Base-by-base conservation (phyloP, 1,140 invertebrate genomes). In the Hyphantria cunea region DNA sequence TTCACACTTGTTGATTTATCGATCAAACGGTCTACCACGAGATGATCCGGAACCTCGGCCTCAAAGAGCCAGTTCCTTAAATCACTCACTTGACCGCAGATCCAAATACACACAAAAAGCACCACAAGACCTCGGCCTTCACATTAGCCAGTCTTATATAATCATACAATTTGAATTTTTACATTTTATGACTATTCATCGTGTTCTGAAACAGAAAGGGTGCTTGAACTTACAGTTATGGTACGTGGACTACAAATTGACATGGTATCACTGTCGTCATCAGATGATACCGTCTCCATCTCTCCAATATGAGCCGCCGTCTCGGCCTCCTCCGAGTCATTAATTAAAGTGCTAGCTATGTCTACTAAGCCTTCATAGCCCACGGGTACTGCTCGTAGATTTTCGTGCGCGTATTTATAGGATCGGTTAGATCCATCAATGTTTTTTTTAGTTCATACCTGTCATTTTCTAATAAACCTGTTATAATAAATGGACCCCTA, bases 271-370 rank as follows among this genome's bases (percentile, higher is more conserved):
- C 15, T 55, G 13, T 54, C 54, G 32, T 64, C 17, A 17, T 56
- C 45, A 56, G 25, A 32, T 9, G 9, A 9, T 6, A 6, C 33
- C 5, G 33, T 5, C 41, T 25, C 45, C 41, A 37, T n/a, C 15
- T 69, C 66, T 68, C 48, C 60, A 61, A 61, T 32, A 17, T 70
- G 66, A 15, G 55, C 31, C 69, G 69, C 71, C 74, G 74, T 66
- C 71, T 58, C 64, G 69, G 72, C 71, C 69, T 72, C 72, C n/a
- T 66, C 58, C n/a, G n/a, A n/a, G 12, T 55, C 12, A 61, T 68
- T 68, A 12, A 72, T 37, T 47, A 72, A 49, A 41, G 14, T 72
- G 52, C 47, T 56, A 6, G 67, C 39, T 25, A 74, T 68, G 34
- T 74, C 72, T 9, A 68, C 15, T 41, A 78, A 66, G 6, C 68